Percentiles rank a stretch among this genome's conserved stretches.
phyloP scores from a whole-genome alignment of 2,797 vertebrate genomes.

The Falco biarmicus region DNA sequence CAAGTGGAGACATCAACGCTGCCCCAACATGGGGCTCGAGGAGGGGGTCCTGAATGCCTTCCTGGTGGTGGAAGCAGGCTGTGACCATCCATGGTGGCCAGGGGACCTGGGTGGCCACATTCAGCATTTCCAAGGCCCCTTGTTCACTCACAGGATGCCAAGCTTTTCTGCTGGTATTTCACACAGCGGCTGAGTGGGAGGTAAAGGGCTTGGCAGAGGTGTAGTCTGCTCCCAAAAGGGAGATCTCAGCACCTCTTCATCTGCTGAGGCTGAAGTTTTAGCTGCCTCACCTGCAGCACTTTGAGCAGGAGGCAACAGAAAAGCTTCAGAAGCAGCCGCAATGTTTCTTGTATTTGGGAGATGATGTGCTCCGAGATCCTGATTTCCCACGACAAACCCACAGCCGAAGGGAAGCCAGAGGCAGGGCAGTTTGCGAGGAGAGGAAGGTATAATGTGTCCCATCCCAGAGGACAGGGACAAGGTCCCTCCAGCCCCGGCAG shows the following conservation, averaged over 20 bases:
- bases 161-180: neutral
- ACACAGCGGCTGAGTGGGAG: neutral
- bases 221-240: neutral
- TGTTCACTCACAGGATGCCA: neutral
- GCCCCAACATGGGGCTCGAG: neutral
- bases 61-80: neutral
- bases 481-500: neutral
- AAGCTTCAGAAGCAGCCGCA: neutral
- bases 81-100: neutral
- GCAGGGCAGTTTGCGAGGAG: neutral
- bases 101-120: accelerated
- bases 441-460: neutral
- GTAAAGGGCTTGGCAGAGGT: neutral
- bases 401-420: neutral
- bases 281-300: accelerated
- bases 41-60: neutral
- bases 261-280: neutral
- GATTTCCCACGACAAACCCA: accelerated
- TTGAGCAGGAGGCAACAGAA: neutral
- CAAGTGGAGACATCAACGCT: neutral
- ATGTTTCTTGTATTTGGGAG: no score
- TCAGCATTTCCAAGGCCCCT: neutral
- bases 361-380: neutral
- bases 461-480: neutral
- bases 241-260: neutral